Base-by-base conservation (phyloP, 2,888 invertebrate genomes). In the Imbricaverruca yamaguchii region DNA sequence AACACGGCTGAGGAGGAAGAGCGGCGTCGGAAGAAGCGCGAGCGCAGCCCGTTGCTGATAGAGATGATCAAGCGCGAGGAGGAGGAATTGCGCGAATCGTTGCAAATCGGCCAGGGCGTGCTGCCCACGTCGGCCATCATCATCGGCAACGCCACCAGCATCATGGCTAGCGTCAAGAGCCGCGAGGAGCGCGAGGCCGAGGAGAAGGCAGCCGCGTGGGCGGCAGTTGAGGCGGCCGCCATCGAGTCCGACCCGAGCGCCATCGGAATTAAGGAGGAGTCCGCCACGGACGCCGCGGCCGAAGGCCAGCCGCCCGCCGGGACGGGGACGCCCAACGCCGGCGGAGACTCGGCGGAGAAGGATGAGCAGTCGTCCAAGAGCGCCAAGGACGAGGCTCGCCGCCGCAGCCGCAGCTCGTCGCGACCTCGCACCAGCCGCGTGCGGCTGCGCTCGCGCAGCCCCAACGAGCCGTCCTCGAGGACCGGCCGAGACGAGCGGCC, bases 11-110 rank as follows among this genome's bases (percentile, higher is more conserved):
- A 78, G 23, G 78, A 74, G 18, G 74, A 74, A 53, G 74, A 74
- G 74, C 25, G 25, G 18, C 74, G 74, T 7, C 39, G 56, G 15
- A 78, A 78, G 57, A 78, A 78, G 57, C 78, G 78, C 57, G 78
- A 56, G 78, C 74, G 74, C 18, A 74, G 74, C 21, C 78, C 78
- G 13, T 57, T 78, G 23, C 57, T 78, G 78, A 78, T 78, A 11
- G 78, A 78, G 57, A n/a, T 23, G 78, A 78, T 78, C n/a, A 78
- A 57, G 55, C 56, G 78, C 56, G 78, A 78, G 23, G 78, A 78
- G 23, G 78, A 78, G 78, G 56, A 78, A 57, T n/a, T 78, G 56
- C 11, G 15, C 15, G 78, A 78, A 57, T n/a, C n/a, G 56, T n/a
- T 78, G 2, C 18, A 78, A 4, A 2, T 78, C 12, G 57, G 56